Evolutionary conservation across 2,797 vertebrate species (phyloP).

Genomic region (Cryptoprocta ferox): DNA sequence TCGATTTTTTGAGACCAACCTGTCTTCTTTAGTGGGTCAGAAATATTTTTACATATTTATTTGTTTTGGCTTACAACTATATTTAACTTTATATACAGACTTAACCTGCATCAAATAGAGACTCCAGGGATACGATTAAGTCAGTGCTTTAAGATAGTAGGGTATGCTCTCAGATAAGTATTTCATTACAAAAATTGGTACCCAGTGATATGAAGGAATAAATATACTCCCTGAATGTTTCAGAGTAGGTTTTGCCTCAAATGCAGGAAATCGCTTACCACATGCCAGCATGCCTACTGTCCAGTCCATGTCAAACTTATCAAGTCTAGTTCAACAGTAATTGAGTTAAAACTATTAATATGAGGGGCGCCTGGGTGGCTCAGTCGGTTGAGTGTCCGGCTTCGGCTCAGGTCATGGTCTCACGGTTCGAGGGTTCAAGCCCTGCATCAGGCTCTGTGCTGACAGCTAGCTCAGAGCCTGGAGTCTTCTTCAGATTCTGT

Average conservation of each 20-base stretch:
- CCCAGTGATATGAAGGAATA: conserved; percentile 31
- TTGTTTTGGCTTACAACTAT: conserved; percentile 39
- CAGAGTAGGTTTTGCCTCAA: conserved; percentile 35
- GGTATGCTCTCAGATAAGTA: background rate
- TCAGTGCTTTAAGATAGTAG: background rate
- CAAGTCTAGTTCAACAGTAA: conserved; percentile 53
- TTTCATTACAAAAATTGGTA: conserved; percentile 52
- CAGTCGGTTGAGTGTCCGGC: too few relatives aligned
- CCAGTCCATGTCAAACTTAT: conserved; percentile 30
- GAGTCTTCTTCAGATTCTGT: too few relatives aligned
- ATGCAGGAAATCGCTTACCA: conserved; percentile 64
- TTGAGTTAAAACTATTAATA: conserved; percentile 35
- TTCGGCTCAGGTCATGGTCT: too few relatives aligned
- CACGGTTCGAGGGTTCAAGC: too few relatives aligned
- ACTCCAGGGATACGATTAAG: background rate
- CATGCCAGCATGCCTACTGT: background rate
- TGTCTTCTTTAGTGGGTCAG: background rate
- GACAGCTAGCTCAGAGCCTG: too few relatives aligned
- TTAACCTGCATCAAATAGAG: background rate
- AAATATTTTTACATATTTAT: background rate
- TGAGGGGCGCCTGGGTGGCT: too few relatives aligned
- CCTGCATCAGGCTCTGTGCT: too few relatives aligned
- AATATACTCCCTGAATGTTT: conserved; percentile 21
- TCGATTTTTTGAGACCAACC: background rate
- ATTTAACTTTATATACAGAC: conserved; percentile 42